Conservation (phyloP, 1,140 invertebrate genomes). For the Plutomurus gul region DNA sequence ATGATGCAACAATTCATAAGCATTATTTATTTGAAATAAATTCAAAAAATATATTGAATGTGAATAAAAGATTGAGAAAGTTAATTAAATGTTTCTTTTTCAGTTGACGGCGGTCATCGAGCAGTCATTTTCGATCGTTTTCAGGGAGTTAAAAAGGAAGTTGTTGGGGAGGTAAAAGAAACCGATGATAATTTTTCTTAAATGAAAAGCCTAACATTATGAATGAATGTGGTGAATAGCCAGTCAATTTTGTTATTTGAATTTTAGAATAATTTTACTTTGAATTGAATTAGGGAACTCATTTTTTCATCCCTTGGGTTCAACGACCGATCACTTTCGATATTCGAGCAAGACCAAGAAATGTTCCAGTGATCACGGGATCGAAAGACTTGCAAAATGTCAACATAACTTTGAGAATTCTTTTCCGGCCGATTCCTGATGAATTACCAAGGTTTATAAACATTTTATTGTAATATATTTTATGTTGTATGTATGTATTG, state of each 20-base stretch:
- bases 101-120: slow-evolving; percentile 98
- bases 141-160: slow-evolving; percentile 86
- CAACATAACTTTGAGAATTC: slow-evolving; percentile 96
- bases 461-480: no score
- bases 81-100: slow-evolving; percentile 58
- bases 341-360: slow-evolving; percentile 92
- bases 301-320: slow-evolving; percentile 98
- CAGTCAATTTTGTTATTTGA: no score
- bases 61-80: background rate
- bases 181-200: no score
- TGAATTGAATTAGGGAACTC: no score
- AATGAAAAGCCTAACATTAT: no score
- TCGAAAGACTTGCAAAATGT: slow-evolving; percentile 99
- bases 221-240: no score
- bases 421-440: slow-evolving; percentile 90
- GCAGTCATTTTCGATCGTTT: slow-evolving; percentile 99
- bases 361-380: slow-evolving; percentile 95
- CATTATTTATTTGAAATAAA: background rate
- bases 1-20: background rate
- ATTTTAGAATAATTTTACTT: no score
- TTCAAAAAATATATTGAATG: background rate
- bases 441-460: no score
- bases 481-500: no score
- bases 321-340: slow-evolving; percentile 98
- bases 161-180: slow-evolving; percentile 97